Evolutionary conservation across 2,797 vertebrate species (phyloP), one percentile per base, ranked within the genome.

Genomic region (Micrastur ruficollis): DNA sequence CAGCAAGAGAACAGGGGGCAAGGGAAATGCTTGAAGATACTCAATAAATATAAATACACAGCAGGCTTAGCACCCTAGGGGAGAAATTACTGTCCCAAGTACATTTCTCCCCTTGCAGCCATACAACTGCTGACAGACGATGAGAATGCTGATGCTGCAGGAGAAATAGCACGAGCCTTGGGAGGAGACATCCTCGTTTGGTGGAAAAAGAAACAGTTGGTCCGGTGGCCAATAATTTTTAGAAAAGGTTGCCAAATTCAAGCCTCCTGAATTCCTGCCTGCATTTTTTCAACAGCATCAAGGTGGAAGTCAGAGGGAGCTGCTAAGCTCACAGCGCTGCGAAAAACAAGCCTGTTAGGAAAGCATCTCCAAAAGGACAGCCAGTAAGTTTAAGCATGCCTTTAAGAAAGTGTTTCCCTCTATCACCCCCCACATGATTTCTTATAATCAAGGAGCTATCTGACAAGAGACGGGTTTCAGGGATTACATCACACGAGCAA

Each of bases 11-110:
- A 75, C 36, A 29, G 13, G 17, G n/a, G 34, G 59, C 55, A 55
- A 73, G 56, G 52, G 19, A 78, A 81, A 86, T 40, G 75, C 53
- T 47, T 66, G 58, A 65, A 83, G 58, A 62, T 19, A 65, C 63
- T 56, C 56, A 85, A 58, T 83, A 90, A 95, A 94, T 83, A 90
- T 3, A 87, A 93, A 92, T 67, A 68, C 81, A 81, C 65, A 75
- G 62, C 68, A 94, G 65, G 82, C 27, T 94, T 75, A 68, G 62
- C 68, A 94, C 61, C 68, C 68, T 34, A 36, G 34, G 68, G 81
- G 46, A 73, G 81, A 87, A 90, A 93, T 90, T 72, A 86, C 27
- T 42, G n/a, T 63, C 61, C 56, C 4, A 19, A 52, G 49, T 65
- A 66, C 32, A 18, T 89, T 91, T 90, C 53, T 86, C 46, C 86